These are phyloP conservation scores for Caenorhabditis elegans DNA, from an alignment of 1,140 invertebrate species.

Conservation along the genomic window WBcel235 BX284604.4:6850001-6850500, in stretches of 20 bases:
- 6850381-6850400: neutral
- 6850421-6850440: neutral
- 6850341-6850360: neutral
- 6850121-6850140: too few species aligned
- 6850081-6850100: too few species aligned
- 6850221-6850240: neutral
- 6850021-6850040: too few species aligned
- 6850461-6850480: neutral
- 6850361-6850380: neutral
- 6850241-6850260: slow-evolving; percentile 30
- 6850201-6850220: too few species aligned
- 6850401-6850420: neutral
- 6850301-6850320: slow-evolving; percentile 38
- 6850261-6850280: slow-evolving; percentile 36
- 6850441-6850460: slow-evolving; percentile 22
- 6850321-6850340: slow-evolving; percentile 28
- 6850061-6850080: too few species aligned
- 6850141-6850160: too few species aligned
- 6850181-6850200: too few species aligned
- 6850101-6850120: too few species aligned
- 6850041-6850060: too few species aligned
- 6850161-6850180: too few species aligned
- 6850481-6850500: slow-evolving; percentile 19
- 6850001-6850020: too few species aligned
- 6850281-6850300: slow-evolving; percentile 32